These are phyloP conservation scores for Panagrolaimus sp. DNA, from an alignment of 1,140 invertebrate species.

Conservation along the genomic window DNA sequence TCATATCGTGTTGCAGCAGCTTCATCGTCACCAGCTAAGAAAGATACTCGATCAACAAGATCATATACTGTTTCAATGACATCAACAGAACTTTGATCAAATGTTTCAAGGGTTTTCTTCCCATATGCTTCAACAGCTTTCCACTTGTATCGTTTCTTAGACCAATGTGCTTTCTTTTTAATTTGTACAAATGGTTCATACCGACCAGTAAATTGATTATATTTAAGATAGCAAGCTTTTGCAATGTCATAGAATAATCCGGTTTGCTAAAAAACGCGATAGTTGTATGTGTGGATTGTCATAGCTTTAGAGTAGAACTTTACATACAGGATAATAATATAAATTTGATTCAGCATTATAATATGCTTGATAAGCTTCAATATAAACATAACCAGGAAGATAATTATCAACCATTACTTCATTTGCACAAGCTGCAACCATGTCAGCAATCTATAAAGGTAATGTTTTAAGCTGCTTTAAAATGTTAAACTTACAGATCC, in stretches of 20 bases:
- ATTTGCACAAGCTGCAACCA: conserved; percentile 19
- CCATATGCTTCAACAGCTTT: background rate
- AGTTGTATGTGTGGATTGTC: too few relatives aligned
- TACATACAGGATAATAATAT: conserved; percentile 18
- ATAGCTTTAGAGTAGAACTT: too few relatives aligned
- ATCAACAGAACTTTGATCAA: background rate
- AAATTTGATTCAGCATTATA: conserved; percentile 18
- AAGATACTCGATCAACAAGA: background rate
- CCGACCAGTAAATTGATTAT: background rate
- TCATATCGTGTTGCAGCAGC: background rate
- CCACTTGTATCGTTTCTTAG: background rate
- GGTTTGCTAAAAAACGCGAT: background rate
- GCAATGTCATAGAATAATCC: background rate
- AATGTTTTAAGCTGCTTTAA: background rate
- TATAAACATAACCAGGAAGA: conserved; percentile 18
- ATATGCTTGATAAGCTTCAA: conserved; percentile 17
- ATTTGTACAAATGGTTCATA: background rate
- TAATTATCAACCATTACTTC: conserved; percentile 17
- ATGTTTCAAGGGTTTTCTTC: background rate
- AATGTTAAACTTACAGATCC: background rate
- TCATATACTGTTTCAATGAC: conserved; percentile 2
- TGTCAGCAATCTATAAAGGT: conserved; percentile 15
- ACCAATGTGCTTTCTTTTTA: conserved; percentile 1
- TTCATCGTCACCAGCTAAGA: conserved; percentile 5
- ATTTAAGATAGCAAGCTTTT: conserved; percentile 4